Percentiles rank a stretch among this genome's conserved stretches.
Conservation (phyloP, 2,888 invertebrate genomes). For the Dysmachus trigonus region DNA sequence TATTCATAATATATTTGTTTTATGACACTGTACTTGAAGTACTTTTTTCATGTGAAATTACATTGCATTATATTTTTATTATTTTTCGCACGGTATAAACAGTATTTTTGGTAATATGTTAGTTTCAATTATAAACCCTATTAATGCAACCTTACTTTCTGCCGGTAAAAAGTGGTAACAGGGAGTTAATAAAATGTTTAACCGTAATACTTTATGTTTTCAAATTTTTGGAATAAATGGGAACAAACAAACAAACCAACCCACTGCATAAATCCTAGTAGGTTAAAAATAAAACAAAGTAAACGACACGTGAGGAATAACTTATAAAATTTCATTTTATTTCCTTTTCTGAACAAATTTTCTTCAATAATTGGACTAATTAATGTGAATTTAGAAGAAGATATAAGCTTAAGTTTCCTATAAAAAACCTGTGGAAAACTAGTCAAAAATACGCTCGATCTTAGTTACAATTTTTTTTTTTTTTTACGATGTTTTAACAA, state of each 20-base stretch:
- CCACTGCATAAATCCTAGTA: too few relatives aligned
- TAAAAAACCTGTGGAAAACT: constrained; percentile 34
- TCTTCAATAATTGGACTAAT: constrained; percentile 10
- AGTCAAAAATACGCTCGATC: constrained; percentile 2
- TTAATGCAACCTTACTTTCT: too few relatives aligned
- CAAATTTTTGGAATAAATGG: too few relatives aligned
- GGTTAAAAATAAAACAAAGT: neutral
- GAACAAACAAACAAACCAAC: too few relatives aligned
- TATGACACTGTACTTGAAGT: neutral
- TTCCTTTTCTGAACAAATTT: constrained; percentile 17
- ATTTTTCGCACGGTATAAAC: neutral
- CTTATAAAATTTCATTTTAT: neutral
- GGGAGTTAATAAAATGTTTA: too few relatives aligned
- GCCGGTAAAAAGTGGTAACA: too few relatives aligned
- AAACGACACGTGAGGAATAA: neutral
- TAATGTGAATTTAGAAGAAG: constrained; percentile 20
- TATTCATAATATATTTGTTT: neutral
- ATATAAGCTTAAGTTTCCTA: constrained; percentile 17
- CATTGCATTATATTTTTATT: neutral
- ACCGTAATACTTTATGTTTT: too few relatives aligned
- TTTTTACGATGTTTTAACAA: constrained; percentile 26
- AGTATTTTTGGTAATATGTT: neutral
- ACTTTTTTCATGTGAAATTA: neutral
- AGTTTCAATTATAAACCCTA: neutral
- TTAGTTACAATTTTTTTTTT: neutral